phyloP scores from a whole-genome alignment of 2,888 invertebrate genomes.

The Tortrix viridana region DNA sequence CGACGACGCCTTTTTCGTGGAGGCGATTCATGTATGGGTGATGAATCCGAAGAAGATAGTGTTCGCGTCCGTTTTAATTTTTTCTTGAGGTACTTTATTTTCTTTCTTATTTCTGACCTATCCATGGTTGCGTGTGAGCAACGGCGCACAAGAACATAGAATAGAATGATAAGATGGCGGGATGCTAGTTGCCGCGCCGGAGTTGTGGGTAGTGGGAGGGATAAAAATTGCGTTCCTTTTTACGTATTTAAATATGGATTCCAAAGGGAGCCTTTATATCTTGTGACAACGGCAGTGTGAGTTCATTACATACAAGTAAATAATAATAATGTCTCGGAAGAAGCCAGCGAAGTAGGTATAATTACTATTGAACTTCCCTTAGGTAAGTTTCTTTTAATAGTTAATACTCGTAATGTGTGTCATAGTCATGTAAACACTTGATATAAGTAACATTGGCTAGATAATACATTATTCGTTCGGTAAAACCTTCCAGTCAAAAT shows the following conservation, averaged over 20 bases:
- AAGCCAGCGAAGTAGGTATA: too few species aligned
- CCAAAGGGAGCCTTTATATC: too few species aligned
- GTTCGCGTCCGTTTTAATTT: neutral
- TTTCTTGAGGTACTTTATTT: neutral
- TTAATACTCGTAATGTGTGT: too few species aligned
- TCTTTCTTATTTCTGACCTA: neutral
- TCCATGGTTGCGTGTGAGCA: slow-evolving; percentile 5
- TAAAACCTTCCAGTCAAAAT: too few species aligned
- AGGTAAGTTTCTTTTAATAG: too few species aligned
- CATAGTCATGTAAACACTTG: too few species aligned
- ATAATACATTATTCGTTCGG: too few species aligned
- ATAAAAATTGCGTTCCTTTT: neutral
- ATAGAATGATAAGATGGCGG: slow-evolving; percentile 3
- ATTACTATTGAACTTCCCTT: too few species aligned
- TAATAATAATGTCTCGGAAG: too few species aligned
- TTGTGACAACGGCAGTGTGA: too few species aligned
- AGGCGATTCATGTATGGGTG: neutral
- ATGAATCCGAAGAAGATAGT: slow-evolving; percentile 1
- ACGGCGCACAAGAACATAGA: slow-evolving; percentile 9
- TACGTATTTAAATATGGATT: neutral
- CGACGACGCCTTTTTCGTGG: slow-evolving; percentile 2
- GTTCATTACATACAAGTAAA: too few species aligned
- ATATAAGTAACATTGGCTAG: too few species aligned
- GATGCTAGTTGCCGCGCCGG: neutral
- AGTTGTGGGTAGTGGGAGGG: neutral